Evolutionary conservation across 2,888 invertebrate species (phyloP), one percentile per base, ranked within the genome.

Genomic region (Sepiola atlantica): DNA sequence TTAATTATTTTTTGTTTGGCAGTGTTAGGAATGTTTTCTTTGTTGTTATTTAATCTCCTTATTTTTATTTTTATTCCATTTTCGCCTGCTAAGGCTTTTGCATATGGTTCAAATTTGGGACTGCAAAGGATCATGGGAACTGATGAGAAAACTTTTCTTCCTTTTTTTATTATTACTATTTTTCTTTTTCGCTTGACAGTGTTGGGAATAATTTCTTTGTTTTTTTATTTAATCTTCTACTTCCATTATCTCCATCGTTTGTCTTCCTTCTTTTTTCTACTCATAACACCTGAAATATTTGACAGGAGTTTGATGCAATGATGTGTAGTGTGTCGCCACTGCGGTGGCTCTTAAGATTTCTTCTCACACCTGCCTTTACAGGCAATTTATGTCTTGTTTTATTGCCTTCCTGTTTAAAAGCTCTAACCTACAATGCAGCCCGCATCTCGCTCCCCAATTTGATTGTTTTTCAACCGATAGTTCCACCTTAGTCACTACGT

Each of bases 281-380:
- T 77, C 77, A 77, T 77, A 77, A 77, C 77, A 77, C 77, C 77
- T 77, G 77, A 77, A 77, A 77, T 77, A 77, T 77, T 77, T 77
- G 77, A 77, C 77, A 77, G n/a, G 77, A 77, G 77, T 18, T 77
- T 77, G 77, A 77, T 77, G 77, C 77, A 77, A 77, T 77, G 77
- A 77, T n/a, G 77, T 77, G 77, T 77, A 32, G 14, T n/a, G 77
- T 77, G 77, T 77, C 77, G 77, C 77, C 77, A 77, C 77, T 77
- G 77, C n/a, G n/a, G n/a, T 77, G 77, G 77, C 77, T 77, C 77
- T 77, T n/a, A 77, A n/a, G 77, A 77, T 77, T 77, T 32, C 77
- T 77, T 77, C 77, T 77, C 77, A 77, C 77, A 77, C 77, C 77
- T 77, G 77, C 77, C n/a, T 77, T 77, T 77, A n/a, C 77, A 77